phyloP scores from a whole-genome alignment of 1,140 invertebrate species.

The Trichogramma pretiosum region DNA sequence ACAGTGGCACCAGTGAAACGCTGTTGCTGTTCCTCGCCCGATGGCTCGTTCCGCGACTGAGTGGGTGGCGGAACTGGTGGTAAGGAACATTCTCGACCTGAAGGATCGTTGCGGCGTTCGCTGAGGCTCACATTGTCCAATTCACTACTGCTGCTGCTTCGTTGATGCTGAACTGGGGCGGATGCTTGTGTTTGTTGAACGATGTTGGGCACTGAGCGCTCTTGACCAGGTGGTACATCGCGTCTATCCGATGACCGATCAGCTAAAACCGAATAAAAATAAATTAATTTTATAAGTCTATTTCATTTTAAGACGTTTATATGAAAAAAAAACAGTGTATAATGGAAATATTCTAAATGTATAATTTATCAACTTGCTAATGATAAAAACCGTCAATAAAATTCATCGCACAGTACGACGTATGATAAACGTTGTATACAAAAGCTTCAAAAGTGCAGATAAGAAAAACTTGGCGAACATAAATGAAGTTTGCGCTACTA shows the following conservation, averaged over 20 bases:
- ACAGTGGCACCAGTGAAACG: constrained; percentile 14
- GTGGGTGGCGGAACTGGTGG: constrained; percentile 22
- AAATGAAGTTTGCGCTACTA: too few relatives aligned
- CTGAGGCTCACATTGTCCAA: constrained; percentile 18
- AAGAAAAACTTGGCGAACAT: too few relatives aligned
- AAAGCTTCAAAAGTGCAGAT: too few relatives aligned
- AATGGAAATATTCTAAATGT: too few relatives aligned
- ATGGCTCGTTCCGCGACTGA: constrained; percentile 40
- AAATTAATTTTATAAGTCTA: too few relatives aligned
- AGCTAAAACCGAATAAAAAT: too few relatives aligned
- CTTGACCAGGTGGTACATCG: constrained; percentile 39
- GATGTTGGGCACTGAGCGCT: constrained; percentile 20
- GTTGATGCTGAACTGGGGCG: background rate
- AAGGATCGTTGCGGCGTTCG: constrained; percentile 40
- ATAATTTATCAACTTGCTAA: too few relatives aligned
- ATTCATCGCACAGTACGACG: too few relatives aligned
- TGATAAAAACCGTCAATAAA: too few relatives aligned
- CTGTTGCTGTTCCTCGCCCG: constrained; percentile 35
- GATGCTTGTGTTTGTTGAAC: background rate
- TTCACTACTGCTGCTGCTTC: constrained; percentile 1
- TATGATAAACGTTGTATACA: too few relatives aligned
- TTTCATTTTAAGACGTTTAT: too few relatives aligned
- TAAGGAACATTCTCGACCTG: constrained; percentile 35
- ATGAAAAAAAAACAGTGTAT: too few relatives aligned
- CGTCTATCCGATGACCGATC: constrained; percentile 32